These are phyloP conservation scores for Leptonema lineaticorne DNA, from an alignment of 1,140 invertebrate genomes.

Conservation along the genomic window DNA sequence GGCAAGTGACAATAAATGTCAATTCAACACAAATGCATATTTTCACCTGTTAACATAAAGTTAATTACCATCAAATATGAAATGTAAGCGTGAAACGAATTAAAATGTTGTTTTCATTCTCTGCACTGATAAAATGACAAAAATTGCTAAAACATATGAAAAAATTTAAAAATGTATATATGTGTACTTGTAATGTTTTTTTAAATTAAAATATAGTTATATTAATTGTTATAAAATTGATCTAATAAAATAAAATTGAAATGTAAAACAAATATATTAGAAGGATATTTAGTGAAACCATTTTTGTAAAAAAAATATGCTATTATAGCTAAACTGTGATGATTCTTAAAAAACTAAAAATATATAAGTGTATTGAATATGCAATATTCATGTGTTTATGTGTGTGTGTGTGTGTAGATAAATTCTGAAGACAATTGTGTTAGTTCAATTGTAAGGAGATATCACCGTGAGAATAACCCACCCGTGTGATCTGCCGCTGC, in stretches of 20 bases:
- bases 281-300: too few relatives aligned
- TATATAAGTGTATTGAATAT: not conserved
- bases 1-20: slow-evolving; percentile 24
- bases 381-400: not conserved
- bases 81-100: not conserved
- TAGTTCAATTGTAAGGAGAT: too few relatives aligned
- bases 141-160: too few relatives aligned
- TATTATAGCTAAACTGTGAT: too few relatives aligned
- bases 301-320: too few relatives aligned
- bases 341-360: too few relatives aligned
- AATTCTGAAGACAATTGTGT: not conserved
- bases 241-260: too few relatives aligned
- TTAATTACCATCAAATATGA: slow-evolving; percentile 2
- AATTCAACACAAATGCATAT: slow-evolving; percentile 2
- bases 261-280: too few relatives aligned
- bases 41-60: not conserved
- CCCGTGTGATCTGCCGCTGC: slow-evolving; percentile 81
- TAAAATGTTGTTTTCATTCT: not conserved
- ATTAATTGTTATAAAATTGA: too few relatives aligned
- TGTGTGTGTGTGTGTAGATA: not conserved
- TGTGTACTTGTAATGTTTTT: too few relatives aligned
- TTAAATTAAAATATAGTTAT: too few relatives aligned
- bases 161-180: too few relatives aligned
- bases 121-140: not conserved
- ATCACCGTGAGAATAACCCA: slow-evolving; percentile 87